These are phyloP conservation scores for Metallyticus violacea DNA, from an alignment of 2,888 invertebrate species.

Conservation along the genomic window DNA sequence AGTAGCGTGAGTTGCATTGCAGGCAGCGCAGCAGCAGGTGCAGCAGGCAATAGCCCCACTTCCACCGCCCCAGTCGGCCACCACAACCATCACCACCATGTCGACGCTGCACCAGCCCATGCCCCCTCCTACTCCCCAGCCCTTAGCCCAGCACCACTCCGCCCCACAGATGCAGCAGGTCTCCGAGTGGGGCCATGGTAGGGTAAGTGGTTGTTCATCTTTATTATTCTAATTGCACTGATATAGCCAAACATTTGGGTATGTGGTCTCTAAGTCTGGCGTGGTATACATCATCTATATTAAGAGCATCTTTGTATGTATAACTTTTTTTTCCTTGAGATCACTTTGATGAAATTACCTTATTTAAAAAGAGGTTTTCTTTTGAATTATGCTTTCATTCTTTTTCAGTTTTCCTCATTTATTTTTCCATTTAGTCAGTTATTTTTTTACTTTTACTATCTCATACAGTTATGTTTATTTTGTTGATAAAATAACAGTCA, in stretches of 20 bases:
- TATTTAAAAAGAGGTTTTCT: no score
- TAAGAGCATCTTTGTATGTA: no score
- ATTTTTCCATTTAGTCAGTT: no score
- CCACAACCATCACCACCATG: constrained; percentile 50
- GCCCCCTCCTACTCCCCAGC: constrained; percentile 52
- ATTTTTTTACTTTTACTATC: neutral
- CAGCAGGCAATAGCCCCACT: constrained; percentile 32
- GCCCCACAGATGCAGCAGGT: constrained; percentile 43
- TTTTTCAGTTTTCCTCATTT: no score
- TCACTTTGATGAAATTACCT: no score
- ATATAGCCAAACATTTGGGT: no score
- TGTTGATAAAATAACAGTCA: no score
- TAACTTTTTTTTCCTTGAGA: no score
- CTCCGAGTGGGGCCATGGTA: constrained; percentile 68
- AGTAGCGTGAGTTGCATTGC: constrained; percentile 38
- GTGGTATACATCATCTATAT: neutral
- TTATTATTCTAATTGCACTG: neutral
- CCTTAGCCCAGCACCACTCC: constrained; percentile 49
- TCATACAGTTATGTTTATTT: neutral
- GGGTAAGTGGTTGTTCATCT: constrained; percentile 41
- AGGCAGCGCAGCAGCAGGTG: constrained; percentile 40
- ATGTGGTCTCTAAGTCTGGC: neutral
- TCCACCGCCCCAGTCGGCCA: constrained; percentile 40
- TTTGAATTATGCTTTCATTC: no score
- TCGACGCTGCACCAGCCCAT: constrained; percentile 36